Base-by-base conservation (phyloP, 2,888 invertebrate species). In the Agonopterix subpropinquella region DNA sequence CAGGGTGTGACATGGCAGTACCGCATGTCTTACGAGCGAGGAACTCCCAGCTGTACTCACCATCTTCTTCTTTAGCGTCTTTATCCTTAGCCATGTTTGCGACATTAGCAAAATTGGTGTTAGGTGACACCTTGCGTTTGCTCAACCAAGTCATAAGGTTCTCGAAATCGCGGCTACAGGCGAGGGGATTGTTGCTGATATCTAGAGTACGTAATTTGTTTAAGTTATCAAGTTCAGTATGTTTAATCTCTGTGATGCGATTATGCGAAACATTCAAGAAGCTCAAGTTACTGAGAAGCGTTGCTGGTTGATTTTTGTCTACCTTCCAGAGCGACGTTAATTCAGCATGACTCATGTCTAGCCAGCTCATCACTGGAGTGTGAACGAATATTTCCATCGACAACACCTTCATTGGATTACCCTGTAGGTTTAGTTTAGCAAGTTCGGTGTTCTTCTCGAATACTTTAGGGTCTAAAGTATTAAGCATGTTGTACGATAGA, bases 311-410 rank as follows among this genome's bases (percentile, higher is more conserved):
- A 55, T 77, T 80, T 58, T 86, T 85, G 53, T 80, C 87, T 52
- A 90, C 89, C 56, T 89, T 89, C 91, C 95, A 92, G 28, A 95
- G 77, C 47, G 91, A 83, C n/a, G 89, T 89, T 54, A 95, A 73
- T 51, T 90, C 90, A 56, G 93, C 92, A 64, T 91, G 90, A 69
- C 93, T 94, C 48, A 93, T 90, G 64, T 95, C 94, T 48, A 96
- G 76, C 65, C 91, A 91, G 35, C 89, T 89, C 18, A 95, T 83
- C 56, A 90, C 82, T 4, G 89, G 90, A 37, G 92, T 90, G 49
- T 90, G 83, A 51, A 90, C 65, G 75, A 95, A 95, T 2, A 93
- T 87, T 50, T 91, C 89, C 1, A 92, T 90, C 48, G 93, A 91
- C 2, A 96, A 70, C 8, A 90, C 89, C 54, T 89, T 89, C 51